Evolutionary conservation across 2,113 vertebrate genomes (phyloP).

Genomic region (Pygoscelis adeliae): DNA sequence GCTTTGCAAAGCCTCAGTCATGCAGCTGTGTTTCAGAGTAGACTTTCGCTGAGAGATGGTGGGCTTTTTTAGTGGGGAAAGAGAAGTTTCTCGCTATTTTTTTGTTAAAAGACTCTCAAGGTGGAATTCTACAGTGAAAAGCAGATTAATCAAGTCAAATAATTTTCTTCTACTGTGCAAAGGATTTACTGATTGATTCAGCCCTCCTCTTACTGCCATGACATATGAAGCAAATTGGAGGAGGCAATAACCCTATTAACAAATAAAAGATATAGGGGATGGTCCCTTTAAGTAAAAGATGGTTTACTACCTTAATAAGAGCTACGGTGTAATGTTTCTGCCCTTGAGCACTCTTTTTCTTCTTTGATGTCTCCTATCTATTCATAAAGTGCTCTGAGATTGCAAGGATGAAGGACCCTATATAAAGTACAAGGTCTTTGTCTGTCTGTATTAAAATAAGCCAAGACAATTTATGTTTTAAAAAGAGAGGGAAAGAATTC

Average conservation of each 20-base stretch:
- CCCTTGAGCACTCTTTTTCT: slow-evolving; percentile 28
- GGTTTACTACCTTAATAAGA: slow-evolving; percentile 29
- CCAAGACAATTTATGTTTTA: not conserved
- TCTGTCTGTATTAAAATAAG: not conserved
- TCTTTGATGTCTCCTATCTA: slow-evolving; percentile 37
- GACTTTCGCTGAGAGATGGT: not conserved
- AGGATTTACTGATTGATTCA: not conserved
- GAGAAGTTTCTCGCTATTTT: not conserved
- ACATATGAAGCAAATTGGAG: not conserved
- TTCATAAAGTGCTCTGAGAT: slow-evolving; percentile 30
- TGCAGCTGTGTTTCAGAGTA: not conserved
- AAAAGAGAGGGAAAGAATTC: not conserved
- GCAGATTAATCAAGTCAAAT: not conserved
- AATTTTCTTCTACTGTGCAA: not conserved
- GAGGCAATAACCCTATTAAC: not conserved
- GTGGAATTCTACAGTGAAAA: not conserved
- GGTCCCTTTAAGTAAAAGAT: not conserved
- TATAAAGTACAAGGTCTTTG: slow-evolving; percentile 16
- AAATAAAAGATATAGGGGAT: not conserved
- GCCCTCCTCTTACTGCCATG: not conserved
- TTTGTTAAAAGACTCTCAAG: not conserved
- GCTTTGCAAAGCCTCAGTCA: not conserved
- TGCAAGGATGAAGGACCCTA: slow-evolving; percentile 17
- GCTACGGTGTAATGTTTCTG: not conserved
- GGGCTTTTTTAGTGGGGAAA: not conserved